Base-by-base conservation (phyloP, 1,140 invertebrate species). In the Saccostrea echinata region DNA sequence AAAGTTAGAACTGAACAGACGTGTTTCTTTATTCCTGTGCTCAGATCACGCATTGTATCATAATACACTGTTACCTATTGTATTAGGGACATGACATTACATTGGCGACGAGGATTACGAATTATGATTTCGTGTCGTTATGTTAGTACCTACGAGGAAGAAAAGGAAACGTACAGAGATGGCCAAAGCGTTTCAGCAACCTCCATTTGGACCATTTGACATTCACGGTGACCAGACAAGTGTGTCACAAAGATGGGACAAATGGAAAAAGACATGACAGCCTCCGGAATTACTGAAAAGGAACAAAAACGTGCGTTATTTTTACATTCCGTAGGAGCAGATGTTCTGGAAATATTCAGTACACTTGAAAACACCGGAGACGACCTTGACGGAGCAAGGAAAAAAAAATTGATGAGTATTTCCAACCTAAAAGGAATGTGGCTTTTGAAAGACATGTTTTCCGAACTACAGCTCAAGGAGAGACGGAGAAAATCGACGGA, bases 341-440 rank as follows among this genome's bases (percentile, higher is more conserved):
- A 71, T 71, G 64, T 71, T 30, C 64, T 9, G 21, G 6, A 71
- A 9, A n/a, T 21, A 9, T 71, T 71, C 4, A 30, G 27, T 21
- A 71, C 64, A 30, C 6, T 71, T 4, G 8, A n/a, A 6, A 30
- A 71, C 64, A 71, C 64, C 8, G 21, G 6, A 18, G 64, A 71
- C 21, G 64, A 71, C 64, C 21, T 71, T 8, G 64, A 71, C 6
- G 27, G 21, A 21, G 64, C 64, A 24, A 71, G 27, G 27, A n/a
- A 8, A 71, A 71, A n/a, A 71, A 71, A n/a, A 4, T 71, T 24
- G 64, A 71, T 30, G 64, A 71, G 21, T 71, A 71, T 71, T 71
- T 71, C 21, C 64, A 71, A 30, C 64, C 64, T 9, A 71, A 71
- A 71, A 6, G 64, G 4, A 71, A 71, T 71, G 27, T 71, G 8